A percentile compares a stretch with the other conserved stretches of the same genome.
Evolutionary conservation across 2,113 vertebrate genomes (phyloP).

Genomic region (Anarhynchus alexandrinus): DNA sequence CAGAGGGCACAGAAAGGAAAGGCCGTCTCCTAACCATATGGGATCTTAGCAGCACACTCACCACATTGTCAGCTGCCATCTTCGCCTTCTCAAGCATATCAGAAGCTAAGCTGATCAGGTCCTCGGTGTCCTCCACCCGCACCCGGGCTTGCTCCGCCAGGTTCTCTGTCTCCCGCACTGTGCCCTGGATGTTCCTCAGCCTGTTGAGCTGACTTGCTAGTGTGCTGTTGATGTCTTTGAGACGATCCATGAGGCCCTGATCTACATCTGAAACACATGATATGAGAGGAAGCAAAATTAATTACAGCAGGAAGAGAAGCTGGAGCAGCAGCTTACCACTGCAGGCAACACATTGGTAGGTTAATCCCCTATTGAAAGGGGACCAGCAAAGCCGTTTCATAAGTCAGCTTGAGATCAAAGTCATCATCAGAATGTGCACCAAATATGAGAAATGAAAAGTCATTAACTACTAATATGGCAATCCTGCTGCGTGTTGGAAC

Average conservation of each 20-base stretch:
- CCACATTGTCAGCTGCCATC: conserved; percentile 86
- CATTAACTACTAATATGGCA: neutral
- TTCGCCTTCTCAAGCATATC: conserved; percentile 89
- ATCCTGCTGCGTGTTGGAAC: neutral
- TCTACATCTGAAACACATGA: conserved; percentile 77
- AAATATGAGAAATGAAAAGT: neutral
- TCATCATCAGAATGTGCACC: neutral
- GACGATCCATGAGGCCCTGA: conserved; percentile 85
- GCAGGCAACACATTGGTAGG: neutral
- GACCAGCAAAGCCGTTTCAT: neutral
- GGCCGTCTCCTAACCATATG: neutral
- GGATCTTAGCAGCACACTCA: conserved; percentile 57
- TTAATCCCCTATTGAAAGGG: neutral
- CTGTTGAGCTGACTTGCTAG: conserved; percentile 87
- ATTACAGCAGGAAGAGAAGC: neutral
- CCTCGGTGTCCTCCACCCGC: conserved; percentile 80
- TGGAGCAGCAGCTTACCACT: neutral
- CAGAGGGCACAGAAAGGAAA: neutral
- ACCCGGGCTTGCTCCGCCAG: conserved; percentile 82
- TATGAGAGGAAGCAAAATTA: neutral
- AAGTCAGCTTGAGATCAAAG: conserved; percentile 11
- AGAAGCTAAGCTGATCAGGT: conserved; percentile 84
- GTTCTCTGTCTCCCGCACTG: conserved; percentile 80
- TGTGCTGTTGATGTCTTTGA: conserved; percentile 86
- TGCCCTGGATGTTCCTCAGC: conserved; percentile 87